phyloP scores from a whole-genome alignment of 1,140 invertebrate genomes.

The Dreissena rostriformis region DNA sequence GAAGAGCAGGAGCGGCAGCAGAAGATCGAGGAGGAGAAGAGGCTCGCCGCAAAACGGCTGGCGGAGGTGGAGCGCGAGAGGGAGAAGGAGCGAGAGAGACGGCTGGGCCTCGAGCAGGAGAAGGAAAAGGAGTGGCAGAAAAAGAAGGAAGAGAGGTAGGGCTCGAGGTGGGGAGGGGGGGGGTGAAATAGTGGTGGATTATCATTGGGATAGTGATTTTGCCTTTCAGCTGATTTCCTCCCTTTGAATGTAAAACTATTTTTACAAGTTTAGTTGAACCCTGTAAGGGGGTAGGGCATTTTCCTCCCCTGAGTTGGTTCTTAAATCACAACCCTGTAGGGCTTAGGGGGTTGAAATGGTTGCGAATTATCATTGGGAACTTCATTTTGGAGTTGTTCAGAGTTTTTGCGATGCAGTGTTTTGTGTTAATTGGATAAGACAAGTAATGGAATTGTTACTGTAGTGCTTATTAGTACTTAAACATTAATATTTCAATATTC shows the following conservation, averaged over 20 bases:
- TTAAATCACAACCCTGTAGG: too few relatives aligned
- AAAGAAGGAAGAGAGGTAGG: slow-evolving; percentile 49
- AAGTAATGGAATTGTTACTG: not conserved
- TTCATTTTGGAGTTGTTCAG: not conserved
- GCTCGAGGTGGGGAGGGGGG: not conserved
- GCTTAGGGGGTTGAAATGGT: too few relatives aligned
- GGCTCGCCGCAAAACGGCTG: slow-evolving; percentile 52
- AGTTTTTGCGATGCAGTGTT: not conserved
- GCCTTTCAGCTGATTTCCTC: too few relatives aligned
- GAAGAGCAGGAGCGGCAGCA: slow-evolving; percentile 63
- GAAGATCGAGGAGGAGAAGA: slow-evolving; percentile 61
- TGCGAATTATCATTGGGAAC: too few relatives aligned
- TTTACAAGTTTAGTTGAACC: too few relatives aligned
- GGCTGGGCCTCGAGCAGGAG: slow-evolving; percentile 55
- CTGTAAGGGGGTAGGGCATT: too few relatives aligned
- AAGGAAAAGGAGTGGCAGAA: slow-evolving; percentile 57
- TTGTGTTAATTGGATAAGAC: not conserved
- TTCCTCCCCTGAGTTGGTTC: too few relatives aligned
- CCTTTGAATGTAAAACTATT: too few relatives aligned
- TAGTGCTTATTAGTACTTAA: too few relatives aligned
- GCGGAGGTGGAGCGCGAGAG: slow-evolving; percentile 63
- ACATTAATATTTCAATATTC: too few relatives aligned
- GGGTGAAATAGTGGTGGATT: too few relatives aligned
- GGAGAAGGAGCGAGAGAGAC: slow-evolving; percentile 56
- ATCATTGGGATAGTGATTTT: too few relatives aligned